Percentiles rank a stretch among this genome's conserved stretches.
Evolutionary conservation across 37 sponge, comb jelly and placozoan species (phyloP).

Genomic region (Halisarca cf. caerulea): DNA sequence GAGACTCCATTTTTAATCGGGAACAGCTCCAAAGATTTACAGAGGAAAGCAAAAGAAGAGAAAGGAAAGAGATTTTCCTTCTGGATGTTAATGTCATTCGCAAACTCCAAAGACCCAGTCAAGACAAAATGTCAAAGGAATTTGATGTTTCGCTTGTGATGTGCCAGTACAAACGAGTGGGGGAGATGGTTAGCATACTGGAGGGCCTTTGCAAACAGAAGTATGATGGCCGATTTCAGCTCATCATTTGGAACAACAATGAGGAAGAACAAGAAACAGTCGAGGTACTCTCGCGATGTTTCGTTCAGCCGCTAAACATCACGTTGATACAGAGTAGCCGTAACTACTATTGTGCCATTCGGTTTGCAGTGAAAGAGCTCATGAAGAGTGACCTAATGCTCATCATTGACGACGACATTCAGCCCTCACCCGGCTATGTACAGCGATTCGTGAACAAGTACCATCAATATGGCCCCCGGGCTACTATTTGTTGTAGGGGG

Average conservation of each 20-base stretch:
- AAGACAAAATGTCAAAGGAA: not conserved
- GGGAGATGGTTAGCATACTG: conserved; percentile 35
- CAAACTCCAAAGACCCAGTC: not conserved
- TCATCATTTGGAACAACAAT: conserved; percentile 75
- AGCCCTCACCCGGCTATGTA: conserved; percentile 40
- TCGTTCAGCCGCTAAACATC: conserved; percentile 41
- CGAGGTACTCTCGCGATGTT: conserved; percentile 17
- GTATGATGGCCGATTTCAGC: conserved; percentile 36
- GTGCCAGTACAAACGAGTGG: conserved; percentile 55
- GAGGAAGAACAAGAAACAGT: conserved; percentile 34
- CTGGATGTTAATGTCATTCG: not conserved
- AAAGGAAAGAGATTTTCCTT: not conserved
- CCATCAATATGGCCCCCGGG: conserved; percentile 55
- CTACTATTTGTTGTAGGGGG: conserved; percentile 58
- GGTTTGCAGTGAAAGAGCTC: conserved; percentile 50
- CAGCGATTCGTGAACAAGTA: conserved; percentile 50
- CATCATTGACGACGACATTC: conserved; percentile 68
- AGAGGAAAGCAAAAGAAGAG: not conserved
- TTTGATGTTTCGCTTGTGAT: conserved; percentile 41
- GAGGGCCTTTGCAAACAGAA: conserved; percentile 44
- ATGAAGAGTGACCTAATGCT: conserved; percentile 62
- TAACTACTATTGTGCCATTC: conserved; percentile 67
- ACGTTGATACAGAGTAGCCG: conserved; percentile 54
- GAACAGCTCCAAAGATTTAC: not conserved
- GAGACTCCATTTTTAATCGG: not conserved